Percentiles rank a stretch among this genome's conserved stretches.
phyloP scores from a whole-genome alignment of 2,888 invertebrate species.

The Cacoxenus indagator region DNA sequence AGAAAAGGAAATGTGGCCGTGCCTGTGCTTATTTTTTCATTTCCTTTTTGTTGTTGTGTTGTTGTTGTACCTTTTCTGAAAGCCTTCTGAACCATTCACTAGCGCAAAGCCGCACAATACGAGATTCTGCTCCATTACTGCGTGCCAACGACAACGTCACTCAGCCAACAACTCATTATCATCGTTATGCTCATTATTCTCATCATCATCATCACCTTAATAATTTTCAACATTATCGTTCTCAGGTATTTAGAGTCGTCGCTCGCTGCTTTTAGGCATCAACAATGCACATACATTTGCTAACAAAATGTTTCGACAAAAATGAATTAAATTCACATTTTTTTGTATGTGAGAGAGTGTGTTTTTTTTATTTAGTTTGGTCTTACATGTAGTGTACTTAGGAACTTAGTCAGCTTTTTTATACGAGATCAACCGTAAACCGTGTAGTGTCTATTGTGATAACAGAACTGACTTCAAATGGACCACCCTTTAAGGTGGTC shows the following conservation, averaged over 20 bases:
- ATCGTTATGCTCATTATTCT: neutral
- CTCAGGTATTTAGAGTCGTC: conserved; percentile 44
- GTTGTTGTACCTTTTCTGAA: neutral
- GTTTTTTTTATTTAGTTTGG: neutral
- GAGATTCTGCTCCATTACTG: too few relatives aligned
- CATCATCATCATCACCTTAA: neutral
- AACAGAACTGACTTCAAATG: too few relatives aligned
- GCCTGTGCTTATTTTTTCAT: too few relatives aligned
- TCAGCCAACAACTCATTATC: neutral
- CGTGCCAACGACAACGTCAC: too few relatives aligned
- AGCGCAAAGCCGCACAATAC: neutral
- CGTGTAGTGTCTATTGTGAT: too few relatives aligned
- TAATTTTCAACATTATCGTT: neutral
- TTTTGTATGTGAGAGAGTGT: neutral
- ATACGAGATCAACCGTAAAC: too few relatives aligned
- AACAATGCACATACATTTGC: conserved; percentile 27
- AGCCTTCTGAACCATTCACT: neutral
- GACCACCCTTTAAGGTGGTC: too few relatives aligned
- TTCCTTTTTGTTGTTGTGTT: neutral
- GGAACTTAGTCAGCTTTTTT: neutral
- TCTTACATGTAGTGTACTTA: neutral
- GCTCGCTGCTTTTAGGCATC: neutral
- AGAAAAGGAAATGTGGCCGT: conserved; percentile 5
- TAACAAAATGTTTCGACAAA: neutral
- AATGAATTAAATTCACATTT: neutral